Conservation (phyloP, 2,888 invertebrate species). For the Autographa gamma region DNA sequence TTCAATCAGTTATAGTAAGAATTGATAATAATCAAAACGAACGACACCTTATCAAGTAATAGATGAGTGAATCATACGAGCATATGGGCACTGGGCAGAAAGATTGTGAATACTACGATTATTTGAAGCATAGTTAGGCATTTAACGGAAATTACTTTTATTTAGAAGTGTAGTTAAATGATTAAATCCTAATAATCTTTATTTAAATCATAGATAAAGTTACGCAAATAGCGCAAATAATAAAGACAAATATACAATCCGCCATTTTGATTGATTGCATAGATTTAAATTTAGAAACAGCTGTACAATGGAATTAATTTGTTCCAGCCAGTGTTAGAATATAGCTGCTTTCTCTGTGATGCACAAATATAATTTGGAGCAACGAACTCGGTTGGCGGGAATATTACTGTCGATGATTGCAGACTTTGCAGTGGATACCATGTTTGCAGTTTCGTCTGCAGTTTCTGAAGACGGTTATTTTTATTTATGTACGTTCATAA, state of each 20-base stretch:
- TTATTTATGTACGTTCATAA: neutral
- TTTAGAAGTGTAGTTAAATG: neutral
- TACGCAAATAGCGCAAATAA: neutral
- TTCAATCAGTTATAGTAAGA: neutral
- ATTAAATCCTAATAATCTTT: neutral
- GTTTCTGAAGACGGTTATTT: conserved; percentile 8
- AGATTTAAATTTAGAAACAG: conserved; percentile 16
- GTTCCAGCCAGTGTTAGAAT: conserved; percentile 32
- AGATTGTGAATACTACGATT: conserved; percentile 7
- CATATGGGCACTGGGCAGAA: neutral
- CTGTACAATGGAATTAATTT: conserved; percentile 18
- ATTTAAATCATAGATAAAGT: neutral
- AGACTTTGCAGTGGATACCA: conserved; percentile 13
- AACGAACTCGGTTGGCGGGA: conserved; percentile 57
- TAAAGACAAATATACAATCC: neutral
- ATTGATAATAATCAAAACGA: conserved; percentile 5
- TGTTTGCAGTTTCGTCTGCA: conserved; percentile 13
- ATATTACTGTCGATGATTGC: conserved; percentile 53
- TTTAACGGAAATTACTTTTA: neutral
- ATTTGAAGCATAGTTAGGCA: conserved; percentile 25
- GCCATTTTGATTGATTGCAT: conserved; percentile 18
- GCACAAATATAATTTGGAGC: conserved; percentile 49
- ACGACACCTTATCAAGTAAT: conserved; percentile 10
- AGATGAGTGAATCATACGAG: conserved; percentile 24
- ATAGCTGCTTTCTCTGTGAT: conserved; percentile 52